Evolutionary conservation across 2,113 vertebrate species (phyloP), one percentile per base, ranked within the genome.

Genomic region (Sinocyclocheilus anshuiensis): DNA sequence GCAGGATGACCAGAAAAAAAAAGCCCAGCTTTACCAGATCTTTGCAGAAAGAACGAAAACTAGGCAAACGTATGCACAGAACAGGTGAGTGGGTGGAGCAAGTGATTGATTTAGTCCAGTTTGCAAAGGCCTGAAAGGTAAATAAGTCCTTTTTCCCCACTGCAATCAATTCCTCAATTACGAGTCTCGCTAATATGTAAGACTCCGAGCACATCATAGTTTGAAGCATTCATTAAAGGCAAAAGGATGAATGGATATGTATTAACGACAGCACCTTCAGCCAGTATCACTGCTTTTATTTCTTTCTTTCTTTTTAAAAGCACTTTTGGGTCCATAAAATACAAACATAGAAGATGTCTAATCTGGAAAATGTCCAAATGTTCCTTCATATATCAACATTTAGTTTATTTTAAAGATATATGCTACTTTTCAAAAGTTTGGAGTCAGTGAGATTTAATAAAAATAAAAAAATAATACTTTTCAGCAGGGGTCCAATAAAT

Each of bases 41-140:
- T 67, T 45, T 89, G 86, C 77, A 24, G 72, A 45, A 45, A 24
- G 86, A 84, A 86, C 72, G 15, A 72, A 83, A 89, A 81, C 77
- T 53, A 20, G 71, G 76, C 71, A 84, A 87, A 89, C 65, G 50
- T 39, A 86, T 33, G 45, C 16, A 48, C 15, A 78, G 69, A 53
- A 50, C 24, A 22, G 76, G 22, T 33, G 67, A 86, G 24, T 36
- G 33, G 39, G 20, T 15, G 63, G 45, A 81, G 39, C 45, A 29
- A 77, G 8, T 85, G 76, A 45, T 33, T 72, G 48, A 86, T 87
- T 83, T 85, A 10, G 1, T 53, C 39, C 24, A 71, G 20, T 18
- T 84, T 67, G 36, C 55, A 84, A 77, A 80, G 39, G 42, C 55
- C 59, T 77, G 79, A 53, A 71, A 84, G 65, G 71, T 71, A 77